A percentile compares a stretch with the other conserved stretches of the same genome.
phyloP scores from a whole-genome alignment of 2,888 invertebrate species.

The Hedya salicella region DNA sequence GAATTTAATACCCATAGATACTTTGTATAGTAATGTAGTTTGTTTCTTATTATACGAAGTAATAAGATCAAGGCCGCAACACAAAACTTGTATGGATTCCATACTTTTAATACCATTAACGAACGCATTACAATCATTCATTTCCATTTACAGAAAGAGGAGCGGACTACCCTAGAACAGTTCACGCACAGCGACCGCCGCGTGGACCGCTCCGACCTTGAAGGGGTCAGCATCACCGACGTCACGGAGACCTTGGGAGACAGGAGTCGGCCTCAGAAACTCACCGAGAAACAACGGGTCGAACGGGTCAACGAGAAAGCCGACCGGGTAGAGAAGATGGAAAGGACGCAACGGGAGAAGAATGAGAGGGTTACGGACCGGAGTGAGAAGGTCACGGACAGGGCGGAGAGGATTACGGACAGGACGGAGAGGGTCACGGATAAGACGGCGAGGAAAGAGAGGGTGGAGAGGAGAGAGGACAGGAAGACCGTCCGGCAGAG shows the following conservation, averaged over 20 bases:
- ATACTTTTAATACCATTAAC: conserved; percentile 6
- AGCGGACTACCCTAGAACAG: conserved; percentile 73
- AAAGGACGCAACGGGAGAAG: conserved; percentile 26
- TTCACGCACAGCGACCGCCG: conserved; percentile 74
- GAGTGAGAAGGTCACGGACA: conserved; percentile 44
- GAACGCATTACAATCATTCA: not conserved
- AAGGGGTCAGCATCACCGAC: conserved; percentile 50
- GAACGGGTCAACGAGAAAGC: too few species aligned
- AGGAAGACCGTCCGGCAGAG: conserved; percentile 86
- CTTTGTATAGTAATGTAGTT: too few species aligned
- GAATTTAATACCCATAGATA: too few species aligned
- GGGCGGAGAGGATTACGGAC: conserved; percentile 40
- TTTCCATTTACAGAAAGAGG: conserved; percentile 64
- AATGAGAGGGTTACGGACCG: conserved; percentile 19
- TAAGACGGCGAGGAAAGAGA: conserved; percentile 48
- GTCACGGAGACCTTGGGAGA: conserved; percentile 1
- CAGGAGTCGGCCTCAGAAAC: not conserved
- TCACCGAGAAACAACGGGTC: conserved; percentile 11
- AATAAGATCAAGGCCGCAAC: not conserved
- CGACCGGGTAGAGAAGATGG: conserved; percentile 32
- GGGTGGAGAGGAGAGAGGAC: conserved; percentile 63
- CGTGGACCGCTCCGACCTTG: conserved; percentile 53
- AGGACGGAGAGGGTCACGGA: conserved; percentile 18
- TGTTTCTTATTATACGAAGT: not conserved
- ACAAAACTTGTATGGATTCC: conserved; percentile 15